phyloP scores from a whole-genome alignment of 2,888 invertebrate genomes.

The Malthinus seriepunctatus region DNA sequence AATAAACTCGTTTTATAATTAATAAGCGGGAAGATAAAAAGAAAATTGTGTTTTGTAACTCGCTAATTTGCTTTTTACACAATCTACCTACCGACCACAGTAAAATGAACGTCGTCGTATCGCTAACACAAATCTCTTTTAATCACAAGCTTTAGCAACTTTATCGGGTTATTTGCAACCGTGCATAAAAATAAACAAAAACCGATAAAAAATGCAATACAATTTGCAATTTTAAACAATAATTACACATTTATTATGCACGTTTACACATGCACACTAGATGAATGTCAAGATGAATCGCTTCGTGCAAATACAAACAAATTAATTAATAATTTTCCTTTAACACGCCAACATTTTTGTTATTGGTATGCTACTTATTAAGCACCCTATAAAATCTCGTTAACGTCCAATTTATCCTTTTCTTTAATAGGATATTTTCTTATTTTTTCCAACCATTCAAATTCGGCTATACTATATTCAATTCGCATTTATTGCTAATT shows the following conservation, averaged over 20 bases:
- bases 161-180: slow-evolving; percentile 24
- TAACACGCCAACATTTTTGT: slow-evolving; percentile 15
- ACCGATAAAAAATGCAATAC: slow-evolving; percentile 24
- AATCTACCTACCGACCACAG: slow-evolving; percentile 16
- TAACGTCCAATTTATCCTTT: slow-evolving; percentile 15
- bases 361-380: neutral
- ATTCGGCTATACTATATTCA: slow-evolving; percentile 4
- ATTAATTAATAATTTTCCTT: slow-evolving; percentile 25
- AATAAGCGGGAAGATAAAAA: slow-evolving; percentile 22
- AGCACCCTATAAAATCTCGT: slow-evolving; percentile 21
- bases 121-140: slow-evolving; percentile 26
- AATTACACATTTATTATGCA: slow-evolving; percentile 18
- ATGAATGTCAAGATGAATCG: slow-evolving; percentile 22
- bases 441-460: too few relatives aligned
- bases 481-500: slow-evolving; percentile 24
- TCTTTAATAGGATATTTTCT: too few relatives aligned
- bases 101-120: slow-evolving; percentile 21
- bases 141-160: slow-evolving; percentile 23
- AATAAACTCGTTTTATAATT: slow-evolving; percentile 24
- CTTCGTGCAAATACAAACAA: slow-evolving; percentile 12
- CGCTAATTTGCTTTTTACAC: slow-evolving; percentile 21
- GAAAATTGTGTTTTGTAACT: slow-evolving; percentile 24
- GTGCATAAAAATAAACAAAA: slow-evolving; percentile 18
- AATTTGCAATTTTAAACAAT: slow-evolving; percentile 9
- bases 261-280: neutral